Evolutionary conservation across 2,888 invertebrate genomes (phyloP).

Genomic region (Neocrepidodera transversa): DNA sequence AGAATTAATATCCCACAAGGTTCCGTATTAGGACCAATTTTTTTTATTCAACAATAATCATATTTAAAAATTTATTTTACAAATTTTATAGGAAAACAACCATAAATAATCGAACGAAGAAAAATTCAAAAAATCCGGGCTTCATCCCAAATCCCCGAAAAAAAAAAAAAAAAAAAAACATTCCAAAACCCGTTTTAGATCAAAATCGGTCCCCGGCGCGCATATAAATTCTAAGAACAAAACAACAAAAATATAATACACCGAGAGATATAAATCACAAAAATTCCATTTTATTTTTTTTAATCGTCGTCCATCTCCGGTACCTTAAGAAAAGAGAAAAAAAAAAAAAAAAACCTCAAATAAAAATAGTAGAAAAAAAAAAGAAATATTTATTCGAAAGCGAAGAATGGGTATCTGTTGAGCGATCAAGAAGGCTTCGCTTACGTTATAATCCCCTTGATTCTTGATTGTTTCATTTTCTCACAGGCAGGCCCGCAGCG

Average conservation of each 20-base stretch:
- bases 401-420: constrained; percentile 24
- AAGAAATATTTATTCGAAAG: constrained; percentile 27
- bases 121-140: no score
- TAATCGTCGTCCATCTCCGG: constrained; percentile 32
- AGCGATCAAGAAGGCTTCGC: constrained; percentile 26
- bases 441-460: constrained; percentile 43
- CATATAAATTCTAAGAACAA: constrained; percentile 28
- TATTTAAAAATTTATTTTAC: no score
- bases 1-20: no score
- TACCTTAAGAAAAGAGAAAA: constrained; percentile 20
- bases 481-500: constrained; percentile 47
- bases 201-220: constrained; percentile 23
- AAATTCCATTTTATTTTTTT: constrained; percentile 34
- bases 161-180: no score
- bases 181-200: constrained; percentile 24
- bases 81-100: no score
- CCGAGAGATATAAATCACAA: constrained; percentile 34
- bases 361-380: constrained; percentile 7
- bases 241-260: no score
- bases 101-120: no score
- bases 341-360: constrained; percentile 1
- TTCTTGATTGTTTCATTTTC: constrained; percentile 54
- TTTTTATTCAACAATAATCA: no score
- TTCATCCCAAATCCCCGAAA: no score
- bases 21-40: no score